Evolutionary conservation across 2,797 vertebrate genomes (phyloP), one percentile per base, ranked within the genome.

Genomic region (Spheniscus humboldti): DNA sequence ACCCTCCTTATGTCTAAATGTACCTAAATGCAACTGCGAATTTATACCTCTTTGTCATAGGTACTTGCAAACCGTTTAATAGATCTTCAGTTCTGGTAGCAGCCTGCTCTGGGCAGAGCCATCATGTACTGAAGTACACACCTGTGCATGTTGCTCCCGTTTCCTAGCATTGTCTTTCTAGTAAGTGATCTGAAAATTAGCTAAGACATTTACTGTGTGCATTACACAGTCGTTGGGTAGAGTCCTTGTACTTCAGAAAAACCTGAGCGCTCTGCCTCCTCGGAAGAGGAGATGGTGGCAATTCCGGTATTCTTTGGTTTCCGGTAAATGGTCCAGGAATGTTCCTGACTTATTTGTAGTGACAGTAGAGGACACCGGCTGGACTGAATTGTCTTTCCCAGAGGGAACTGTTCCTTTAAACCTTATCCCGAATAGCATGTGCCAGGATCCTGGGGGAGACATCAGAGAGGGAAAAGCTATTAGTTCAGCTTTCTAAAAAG

Each of bases 151-250:
- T 66, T 67, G 83, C 88, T 95, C 43, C 39, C 2, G n/a, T 63
- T 95, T 93, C 96, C 95, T 86, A 52, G 56, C 77, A 71, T 88
- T 95, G 87, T 90, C 91, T 90, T 93, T 86, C 72, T 74, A 90
- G 88, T 83, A 77, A 94, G 88, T 86, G 6, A 74, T 94, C 90
- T 91, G 89, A 95, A 93, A 86, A 93, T 94, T 57, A 90, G 75
- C 75, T 52, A 28, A 77, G 86, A 39, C 89, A 6, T 60, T 60
- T 52, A 33, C 77, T 57, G 20, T 33, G 77, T 25, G 55, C 13
- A 6, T 95, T 77, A 20, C 84, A 64, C 68, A 68, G 6, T 18
- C 23, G 22, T 67, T 76, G 27, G 43, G 76, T 41, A 45, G 81
- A 88, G 43, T 50, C 55, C 8, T 41, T 52, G 82, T 14, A n/a